A percentile compares a stretch with the other conserved stretches of the same genome.
phyloP scores from a whole-genome alignment of 2,888 invertebrate species.

The Melipona bicolor region DNA sequence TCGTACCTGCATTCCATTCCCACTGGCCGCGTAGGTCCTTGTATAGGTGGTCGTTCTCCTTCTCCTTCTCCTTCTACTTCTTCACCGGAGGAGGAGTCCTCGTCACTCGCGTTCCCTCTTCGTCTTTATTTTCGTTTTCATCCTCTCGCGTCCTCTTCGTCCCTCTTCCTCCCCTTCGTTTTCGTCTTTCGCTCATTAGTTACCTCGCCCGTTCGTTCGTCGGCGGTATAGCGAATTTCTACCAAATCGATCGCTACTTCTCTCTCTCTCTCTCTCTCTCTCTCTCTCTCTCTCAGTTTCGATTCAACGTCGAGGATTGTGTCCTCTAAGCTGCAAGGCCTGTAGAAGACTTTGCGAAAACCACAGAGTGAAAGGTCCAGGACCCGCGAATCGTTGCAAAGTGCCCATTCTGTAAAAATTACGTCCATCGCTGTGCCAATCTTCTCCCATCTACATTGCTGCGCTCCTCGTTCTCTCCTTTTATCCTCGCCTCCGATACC shows the following conservation, averaged over 20 bases:
- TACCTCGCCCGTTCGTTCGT: constrained; percentile 32
- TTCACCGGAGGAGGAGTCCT: constrained; percentile 45
- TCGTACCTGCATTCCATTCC: constrained; percentile 84
- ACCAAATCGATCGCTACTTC: constrained; percentile 9
- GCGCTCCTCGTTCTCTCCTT: no score
- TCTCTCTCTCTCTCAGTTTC: background rate
- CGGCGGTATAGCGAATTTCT: constrained; percentile 34
- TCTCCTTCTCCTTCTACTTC: constrained; percentile 65
- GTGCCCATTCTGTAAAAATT: no score
- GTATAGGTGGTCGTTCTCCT: constrained; percentile 80
- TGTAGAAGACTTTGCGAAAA: no score
- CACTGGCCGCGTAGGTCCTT: constrained; percentile 83
- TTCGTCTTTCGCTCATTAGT: constrained; percentile 16
- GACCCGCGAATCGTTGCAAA: no score
- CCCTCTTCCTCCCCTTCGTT: constrained; percentile 37
- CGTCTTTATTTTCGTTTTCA: constrained; percentile 39
- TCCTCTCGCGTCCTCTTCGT: constrained; percentile 11
- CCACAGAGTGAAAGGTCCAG: no score
- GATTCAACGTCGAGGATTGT: background rate
- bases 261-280: background rate
- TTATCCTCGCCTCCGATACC: no score
- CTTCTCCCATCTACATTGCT: no score
- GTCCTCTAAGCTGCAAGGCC: no score
- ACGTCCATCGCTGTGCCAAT: no score
- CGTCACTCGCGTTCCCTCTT: constrained; percentile 46